A percentile compares a stretch with the other conserved stretches of the same genome.
Evolutionary conservation across 2,113 vertebrate genomes (phyloP).

Genomic region (Dendrocopos noguchii): DNA sequence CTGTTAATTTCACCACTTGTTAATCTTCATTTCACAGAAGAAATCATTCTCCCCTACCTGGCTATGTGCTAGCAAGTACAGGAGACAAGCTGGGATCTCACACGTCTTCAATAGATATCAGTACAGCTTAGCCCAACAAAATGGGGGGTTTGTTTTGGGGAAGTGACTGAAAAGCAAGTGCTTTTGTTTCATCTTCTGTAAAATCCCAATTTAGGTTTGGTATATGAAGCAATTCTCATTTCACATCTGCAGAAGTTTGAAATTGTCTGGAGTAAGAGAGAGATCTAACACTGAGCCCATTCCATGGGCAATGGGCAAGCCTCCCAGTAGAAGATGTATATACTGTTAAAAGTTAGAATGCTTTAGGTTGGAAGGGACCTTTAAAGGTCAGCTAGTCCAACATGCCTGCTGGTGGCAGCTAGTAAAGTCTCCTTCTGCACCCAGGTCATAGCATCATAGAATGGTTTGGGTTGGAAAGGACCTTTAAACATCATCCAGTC

Average conservation of each 20-base stretch:
- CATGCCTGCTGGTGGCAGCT: too few species aligned
- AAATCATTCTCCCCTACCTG: background rate
- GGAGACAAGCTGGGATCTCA: background rate
- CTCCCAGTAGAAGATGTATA: background rate
- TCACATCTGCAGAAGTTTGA: background rate
- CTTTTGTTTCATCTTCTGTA: background rate
- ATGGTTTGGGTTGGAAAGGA: too few species aligned
- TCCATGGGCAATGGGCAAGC: background rate
- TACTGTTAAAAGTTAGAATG: too few species aligned
- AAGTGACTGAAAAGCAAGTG: background rate
- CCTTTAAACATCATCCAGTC: too few species aligned
- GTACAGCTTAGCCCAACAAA: background rate
- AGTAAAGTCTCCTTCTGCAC: too few species aligned
- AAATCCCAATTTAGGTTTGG: background rate
- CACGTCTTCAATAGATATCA: background rate
- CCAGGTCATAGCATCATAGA: too few species aligned
- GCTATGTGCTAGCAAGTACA: background rate
- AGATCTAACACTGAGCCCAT: background rate
- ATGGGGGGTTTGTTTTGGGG: background rate
- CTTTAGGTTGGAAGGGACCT: too few species aligned
- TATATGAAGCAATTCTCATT: background rate
- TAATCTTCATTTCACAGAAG: too few species aligned
- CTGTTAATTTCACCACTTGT: background rate
- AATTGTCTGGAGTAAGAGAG: background rate
- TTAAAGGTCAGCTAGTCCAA: too few species aligned